These are phyloP conservation scores for Meghimatium bilineatum DNA, from an alignment of 2,888 invertebrate species.

Conservation along the genomic window DNA sequence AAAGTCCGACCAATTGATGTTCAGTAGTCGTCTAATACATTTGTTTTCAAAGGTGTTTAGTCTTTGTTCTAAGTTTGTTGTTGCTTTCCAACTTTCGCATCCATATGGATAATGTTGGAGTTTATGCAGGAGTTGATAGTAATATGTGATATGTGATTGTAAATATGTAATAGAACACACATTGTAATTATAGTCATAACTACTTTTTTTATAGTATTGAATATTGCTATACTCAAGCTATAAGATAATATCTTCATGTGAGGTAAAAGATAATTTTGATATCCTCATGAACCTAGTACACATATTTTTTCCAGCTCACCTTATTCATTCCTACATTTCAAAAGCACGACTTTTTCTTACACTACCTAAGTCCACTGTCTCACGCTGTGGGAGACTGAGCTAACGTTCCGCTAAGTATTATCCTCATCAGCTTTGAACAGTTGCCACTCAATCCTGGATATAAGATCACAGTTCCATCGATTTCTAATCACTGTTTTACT, in stretches of 20 bases:
- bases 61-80: too few species aligned
- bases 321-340: neutral
- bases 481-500: neutral
- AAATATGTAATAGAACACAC: too few species aligned
- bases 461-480: slow-evolving; percentile 1
- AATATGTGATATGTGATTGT: too few species aligned
- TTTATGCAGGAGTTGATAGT: too few species aligned
- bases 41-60: too few species aligned
- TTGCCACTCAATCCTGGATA: slow-evolving; percentile 3
- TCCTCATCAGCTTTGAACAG: neutral
- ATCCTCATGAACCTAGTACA: neutral
- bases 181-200: too few species aligned
- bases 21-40: too few species aligned
- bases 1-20: too few species aligned
- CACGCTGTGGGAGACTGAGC: neutral
- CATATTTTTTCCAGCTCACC: neutral
- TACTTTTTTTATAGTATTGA: too few species aligned
- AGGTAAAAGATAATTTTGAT: neutral
- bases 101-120: too few species aligned
- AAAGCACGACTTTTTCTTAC: neutral
- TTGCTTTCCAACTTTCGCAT: too few species aligned
- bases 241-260: neutral
- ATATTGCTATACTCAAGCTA: too few species aligned
- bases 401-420: neutral
- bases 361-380: neutral